Percentiles rank a stretch among this genome's conserved stretches.
Conservation (phyloP, 2,888 invertebrate genomes). For the Macaria liturata region DNA sequence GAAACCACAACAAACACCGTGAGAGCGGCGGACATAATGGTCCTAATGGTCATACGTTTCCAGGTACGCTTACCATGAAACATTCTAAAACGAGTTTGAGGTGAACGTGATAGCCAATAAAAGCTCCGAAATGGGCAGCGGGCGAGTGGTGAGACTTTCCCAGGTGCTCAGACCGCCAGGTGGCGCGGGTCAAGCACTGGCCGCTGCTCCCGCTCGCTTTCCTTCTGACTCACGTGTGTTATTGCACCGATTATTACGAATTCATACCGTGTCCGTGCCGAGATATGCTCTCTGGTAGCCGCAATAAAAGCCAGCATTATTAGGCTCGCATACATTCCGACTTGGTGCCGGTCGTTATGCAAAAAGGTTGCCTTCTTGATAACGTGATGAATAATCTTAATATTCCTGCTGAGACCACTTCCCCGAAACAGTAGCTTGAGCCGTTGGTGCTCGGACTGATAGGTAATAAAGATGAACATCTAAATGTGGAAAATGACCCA, state of each 20-base stretch:
- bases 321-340: constrained; percentile 30
- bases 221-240: constrained; percentile 31
- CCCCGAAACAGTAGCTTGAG: constrained; percentile 55
- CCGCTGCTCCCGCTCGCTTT: constrained; percentile 28
- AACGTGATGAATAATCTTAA: constrained; percentile 49
- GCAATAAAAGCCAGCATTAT: constrained; percentile 35
- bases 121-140: constrained; percentile 69
- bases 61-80: constrained; percentile 61
- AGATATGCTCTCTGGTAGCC: constrained; percentile 31
- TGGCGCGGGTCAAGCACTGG: constrained; percentile 56
- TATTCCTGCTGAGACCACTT: constrained; percentile 49
- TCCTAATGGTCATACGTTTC: constrained; percentile 35
- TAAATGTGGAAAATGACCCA: constrained; percentile 38
- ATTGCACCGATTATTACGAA: constrained; percentile 33
- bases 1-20: constrained; percentile 58
- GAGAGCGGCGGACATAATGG: constrained; percentile 61
- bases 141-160: constrained; percentile 58
- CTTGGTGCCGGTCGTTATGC: constrained; percentile 40
- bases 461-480: constrained; percentile 55
- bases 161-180: constrained; percentile 64
- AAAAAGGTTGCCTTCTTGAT: constrained; percentile 48
- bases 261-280: constrained; percentile 33
- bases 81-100: constrained; percentile 75
- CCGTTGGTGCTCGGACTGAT: constrained; percentile 52
- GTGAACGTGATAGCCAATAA: constrained; percentile 76